Conservation (phyloP, 2,113 vertebrate genomes). For the Hyaena hyaena region DNA sequence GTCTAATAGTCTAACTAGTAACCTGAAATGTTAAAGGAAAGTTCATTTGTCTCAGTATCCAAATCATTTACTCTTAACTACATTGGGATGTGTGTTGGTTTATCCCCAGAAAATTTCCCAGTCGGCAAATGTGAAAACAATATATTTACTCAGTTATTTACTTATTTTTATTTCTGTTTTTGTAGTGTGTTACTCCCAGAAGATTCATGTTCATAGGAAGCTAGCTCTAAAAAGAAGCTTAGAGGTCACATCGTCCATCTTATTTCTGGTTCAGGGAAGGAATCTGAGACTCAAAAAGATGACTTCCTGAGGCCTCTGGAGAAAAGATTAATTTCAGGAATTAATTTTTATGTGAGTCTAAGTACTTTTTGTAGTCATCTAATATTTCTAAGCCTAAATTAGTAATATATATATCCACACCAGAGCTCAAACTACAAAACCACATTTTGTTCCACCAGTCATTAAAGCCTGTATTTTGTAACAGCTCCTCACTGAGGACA, state of each 20-base stretch:
- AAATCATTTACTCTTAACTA: not conserved
- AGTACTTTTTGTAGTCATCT: not conserved
- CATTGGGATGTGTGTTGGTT: not conserved
- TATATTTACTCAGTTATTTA: not conserved
- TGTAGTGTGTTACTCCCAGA: not conserved
- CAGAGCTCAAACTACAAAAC: not conserved
- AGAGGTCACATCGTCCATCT: not conserved
- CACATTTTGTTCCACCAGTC: not conserved
- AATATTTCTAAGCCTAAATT: conserved; percentile 14
- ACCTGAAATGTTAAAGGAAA: conserved; percentile 38
- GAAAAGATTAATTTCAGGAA: not conserved
- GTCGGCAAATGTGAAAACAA: not conserved
- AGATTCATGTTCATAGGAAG: not conserved
- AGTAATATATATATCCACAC: not conserved
- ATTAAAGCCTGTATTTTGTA: not conserved
- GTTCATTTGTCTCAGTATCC: not conserved
- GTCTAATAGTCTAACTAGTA: not conserved
- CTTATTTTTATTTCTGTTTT: not conserved
- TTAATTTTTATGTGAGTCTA: conserved; percentile 24
- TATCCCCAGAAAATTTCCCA: not conserved
- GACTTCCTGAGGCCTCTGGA: not conserved
- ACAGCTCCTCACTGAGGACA: not conserved
- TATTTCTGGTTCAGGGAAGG: not conserved
- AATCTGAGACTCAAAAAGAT: not conserved
- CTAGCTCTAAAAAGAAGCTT: not conserved